Base-by-base conservation (phyloP, 2,797 vertebrate species). In the Ctenopoma multispine region DNA sequence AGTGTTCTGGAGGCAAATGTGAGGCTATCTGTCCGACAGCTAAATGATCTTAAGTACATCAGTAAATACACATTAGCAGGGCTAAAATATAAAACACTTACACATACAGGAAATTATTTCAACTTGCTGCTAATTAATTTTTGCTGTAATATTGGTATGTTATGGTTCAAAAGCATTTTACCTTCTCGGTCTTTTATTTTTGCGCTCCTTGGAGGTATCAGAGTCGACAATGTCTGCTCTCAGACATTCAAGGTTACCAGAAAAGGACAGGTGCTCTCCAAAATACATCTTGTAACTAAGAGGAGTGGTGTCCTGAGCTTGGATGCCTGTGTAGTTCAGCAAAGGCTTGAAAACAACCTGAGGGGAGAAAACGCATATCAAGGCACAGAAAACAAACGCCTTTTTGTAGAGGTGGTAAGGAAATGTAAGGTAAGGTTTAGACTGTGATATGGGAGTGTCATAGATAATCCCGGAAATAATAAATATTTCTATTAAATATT, bases 241-340 rank as follows among this genome's bases (percentile, higher is more conserved):
- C 31, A 99, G 95, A 88, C 98, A 98, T 85, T 99, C 97, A 20
- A 99, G 87, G 63, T 96, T 96, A 29, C 98, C 97, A n/a, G 97
- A 99, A 80, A 99, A 99, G 2, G 98, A 99, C 64, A 99, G 91
- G 72, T 99, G 96, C 73, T 99, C 97, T 65, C 98, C 98, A 2
- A 99, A 98, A 87, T 99, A 98, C 98, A 98, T 97, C 84, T 96
- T 96, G 85, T 99, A 99, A 89, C 97, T 98, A 23, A 99, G 93
- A 0, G 98, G 98, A 73, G 96, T 89, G 5, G 96, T 76, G 79
- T 99, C 98, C 82, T 99, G 98, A 4, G 97, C 94, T 87, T 99
- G 97, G 89, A 99, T 97, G 46, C 98, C 97, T 0, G 94, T 98
- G 87, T 98, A 95, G 89, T 95, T 97, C 69, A 99, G 91, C 71